Evolutionary conservation across 2,797 vertebrate genomes (phyloP), one percentile per base, ranked within the genome.

Genomic region (Acanthurus leucopareius): DNA sequence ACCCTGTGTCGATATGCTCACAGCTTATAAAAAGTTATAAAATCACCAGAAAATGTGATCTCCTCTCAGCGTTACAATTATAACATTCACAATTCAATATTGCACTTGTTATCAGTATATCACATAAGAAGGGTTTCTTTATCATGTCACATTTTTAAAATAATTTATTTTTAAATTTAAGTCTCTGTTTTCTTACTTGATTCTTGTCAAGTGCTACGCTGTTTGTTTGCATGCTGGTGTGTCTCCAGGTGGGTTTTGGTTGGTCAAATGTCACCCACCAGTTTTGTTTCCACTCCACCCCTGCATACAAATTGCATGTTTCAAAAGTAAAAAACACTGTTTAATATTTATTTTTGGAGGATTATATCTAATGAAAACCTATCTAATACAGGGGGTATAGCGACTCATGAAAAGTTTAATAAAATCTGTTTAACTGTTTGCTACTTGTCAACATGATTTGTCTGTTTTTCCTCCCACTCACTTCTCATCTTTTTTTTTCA

Each of bases 401-500:
- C n/a, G 17, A 60, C 13, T 20, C 28, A 54, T 17, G 15, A 62
- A 42, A 52, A 48, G 9, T 47, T 48, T 10, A 49, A 49, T 64
- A 35, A 59, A 35, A 53, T 35, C 7, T 54, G 35, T 11, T 42
- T n/a, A 20, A 60, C 40, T 49, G 4, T 13, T 45, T 49, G 38
- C 20, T 17, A 4, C 57, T 58, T 35, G 44, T 49, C 5, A 44
- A 44, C 35, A 74, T 61, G 10, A 53, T 14, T 38, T n/a, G 38
- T 76, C 40, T 16, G 19, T 2, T n/a, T 51, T 11, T 20, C 22
- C 5, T 63, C 10, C 13, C 1, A 28, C 44, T 47, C 16, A 28
- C 14, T 63, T 48, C 17, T 10, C 70, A 54, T 10, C 14, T 72
- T 28, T 62, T 59, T 63, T 68, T 63, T 57, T 79, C n/a, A 57